Conservation (phyloP, 2,113 vertebrate genomes). For the Pseudopipra pipra region DNA sequence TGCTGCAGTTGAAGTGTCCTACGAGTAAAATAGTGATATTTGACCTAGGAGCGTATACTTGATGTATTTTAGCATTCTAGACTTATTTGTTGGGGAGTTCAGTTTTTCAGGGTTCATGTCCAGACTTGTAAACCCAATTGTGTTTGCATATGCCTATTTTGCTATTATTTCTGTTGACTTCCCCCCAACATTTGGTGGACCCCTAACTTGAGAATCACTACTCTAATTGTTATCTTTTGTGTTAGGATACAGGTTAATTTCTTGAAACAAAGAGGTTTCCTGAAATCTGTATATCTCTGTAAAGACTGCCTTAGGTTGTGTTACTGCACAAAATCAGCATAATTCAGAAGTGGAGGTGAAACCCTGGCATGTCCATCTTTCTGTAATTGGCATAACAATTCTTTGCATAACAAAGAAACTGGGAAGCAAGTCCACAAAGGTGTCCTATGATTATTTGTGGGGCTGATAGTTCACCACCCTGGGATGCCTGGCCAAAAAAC, state of each 20-base stretch:
- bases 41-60: not conserved
- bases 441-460: not conserved
- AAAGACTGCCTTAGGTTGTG: not conserved
- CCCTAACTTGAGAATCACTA: not conserved
- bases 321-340: not conserved
- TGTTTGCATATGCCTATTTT: not conserved
- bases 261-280: conserved; percentile 33
- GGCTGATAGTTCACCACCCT: not conserved
- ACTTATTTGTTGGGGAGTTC: not conserved
- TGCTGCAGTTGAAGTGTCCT: not conserved
- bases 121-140: not conserved
- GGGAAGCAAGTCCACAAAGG: not conserved
- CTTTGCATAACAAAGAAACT: not conserved
- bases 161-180: not conserved
- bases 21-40: not conserved
- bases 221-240: not conserved
- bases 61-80: not conserved
- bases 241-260: not conserved
- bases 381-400: not conserved
- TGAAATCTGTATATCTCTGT: not conserved
- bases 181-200: not conserved
- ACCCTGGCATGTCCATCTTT: not conserved
- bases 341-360: not conserved
- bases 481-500: not conserved
- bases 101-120: not conserved